phyloP scores from a whole-genome alignment of 1,140 invertebrate genomes.

The Conopomorpha cramerella region DNA sequence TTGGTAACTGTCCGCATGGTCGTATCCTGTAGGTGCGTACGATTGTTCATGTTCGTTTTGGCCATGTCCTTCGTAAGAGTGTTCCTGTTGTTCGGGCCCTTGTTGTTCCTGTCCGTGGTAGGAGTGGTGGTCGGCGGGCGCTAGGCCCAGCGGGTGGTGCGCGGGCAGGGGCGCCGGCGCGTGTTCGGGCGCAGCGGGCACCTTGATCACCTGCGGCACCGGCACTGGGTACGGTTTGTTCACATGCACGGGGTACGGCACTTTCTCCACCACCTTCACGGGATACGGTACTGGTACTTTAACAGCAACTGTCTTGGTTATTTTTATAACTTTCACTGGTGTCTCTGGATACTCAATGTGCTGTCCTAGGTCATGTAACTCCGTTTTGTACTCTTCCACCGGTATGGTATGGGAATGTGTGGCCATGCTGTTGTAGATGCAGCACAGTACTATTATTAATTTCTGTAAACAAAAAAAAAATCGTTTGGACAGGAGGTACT shows the following conservation, averaged over 20 bases:
- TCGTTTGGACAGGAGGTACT: background rate
- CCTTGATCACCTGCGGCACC: conserved; percentile 66
- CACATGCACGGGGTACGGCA: conserved; percentile 65
- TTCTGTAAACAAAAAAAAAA: conserved; percentile 39
- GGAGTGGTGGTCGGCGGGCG: background rate
- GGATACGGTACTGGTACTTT: conserved; percentile 68
- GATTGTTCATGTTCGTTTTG: conserved; percentile 11
- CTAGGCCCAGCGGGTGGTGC: background rate
- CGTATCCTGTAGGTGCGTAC: conserved; percentile 4
- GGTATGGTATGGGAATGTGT: conserved; percentile 39
- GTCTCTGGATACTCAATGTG: conserved; percentile 63
- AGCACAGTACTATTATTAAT: conserved; percentile 31
- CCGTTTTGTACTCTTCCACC: conserved; percentile 41
- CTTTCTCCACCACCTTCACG: conserved; percentile 65
- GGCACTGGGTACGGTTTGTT: conserved; percentile 65
- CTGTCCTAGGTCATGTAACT: conserved; percentile 56
- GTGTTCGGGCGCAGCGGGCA: conserved; percentile 23
- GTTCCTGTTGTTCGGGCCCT: conserved; percentile 7
- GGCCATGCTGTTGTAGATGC: conserved; percentile 20
- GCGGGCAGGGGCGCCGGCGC: background rate
- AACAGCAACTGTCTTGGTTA: conserved; percentile 67
- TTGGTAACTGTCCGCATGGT: conserved; percentile 9
- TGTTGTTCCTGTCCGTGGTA: conserved; percentile 4
- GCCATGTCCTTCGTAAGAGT: conserved; percentile 29
- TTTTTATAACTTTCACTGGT: conserved; percentile 65